Percentiles rank a stretch among this genome's conserved stretches.
phyloP scores from a whole-genome alignment of 2,888 invertebrate species.

The Drosophila kuntzei region DNA sequence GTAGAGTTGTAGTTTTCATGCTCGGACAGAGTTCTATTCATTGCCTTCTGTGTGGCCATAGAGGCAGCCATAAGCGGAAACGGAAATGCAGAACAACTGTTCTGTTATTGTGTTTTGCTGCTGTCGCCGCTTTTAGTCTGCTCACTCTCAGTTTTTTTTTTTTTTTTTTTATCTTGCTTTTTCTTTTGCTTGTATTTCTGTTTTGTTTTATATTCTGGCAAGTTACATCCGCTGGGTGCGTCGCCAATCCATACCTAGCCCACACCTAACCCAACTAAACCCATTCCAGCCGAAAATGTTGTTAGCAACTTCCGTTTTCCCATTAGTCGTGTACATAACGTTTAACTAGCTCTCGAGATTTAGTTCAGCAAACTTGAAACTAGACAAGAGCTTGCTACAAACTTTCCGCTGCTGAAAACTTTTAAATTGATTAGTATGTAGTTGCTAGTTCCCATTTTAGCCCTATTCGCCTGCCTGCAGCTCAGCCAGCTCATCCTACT shows the following conservation, averaged over 20 bases:
- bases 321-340: conserved; percentile 68
- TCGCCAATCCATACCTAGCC: conserved; percentile 28
- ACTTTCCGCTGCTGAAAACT: conserved; percentile 65
- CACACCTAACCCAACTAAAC: conserved; percentile 4
- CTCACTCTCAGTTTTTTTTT: conserved; percentile 21
- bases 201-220: conserved; percentile 25
- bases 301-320: conserved; percentile 62
- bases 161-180: background rate
- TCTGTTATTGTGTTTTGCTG: conserved; percentile 50
- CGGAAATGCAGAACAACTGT: conserved; percentile 77
- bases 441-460: conserved; percentile 16
- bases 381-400: conserved; percentile 57
- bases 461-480: conserved; percentile 2
- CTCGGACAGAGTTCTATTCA: conserved; percentile 10
- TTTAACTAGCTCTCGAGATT: conserved; percentile 66
- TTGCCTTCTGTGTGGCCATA: conserved; percentile 23
- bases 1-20: conserved; percentile 48
- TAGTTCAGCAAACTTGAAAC: conserved; percentile 57
- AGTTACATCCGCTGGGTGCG: conserved; percentile 24
- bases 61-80: conserved; percentile 56
- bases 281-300: conserved; percentile 43
- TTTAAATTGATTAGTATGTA: conserved; percentile 74
- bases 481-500: background rate
- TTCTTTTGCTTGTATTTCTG: conserved; percentile 30
- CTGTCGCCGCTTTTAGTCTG: conserved; percentile 41